Base-by-base conservation (phyloP, 2,113 vertebrate species). In the Danionella cerebrum region DNA sequence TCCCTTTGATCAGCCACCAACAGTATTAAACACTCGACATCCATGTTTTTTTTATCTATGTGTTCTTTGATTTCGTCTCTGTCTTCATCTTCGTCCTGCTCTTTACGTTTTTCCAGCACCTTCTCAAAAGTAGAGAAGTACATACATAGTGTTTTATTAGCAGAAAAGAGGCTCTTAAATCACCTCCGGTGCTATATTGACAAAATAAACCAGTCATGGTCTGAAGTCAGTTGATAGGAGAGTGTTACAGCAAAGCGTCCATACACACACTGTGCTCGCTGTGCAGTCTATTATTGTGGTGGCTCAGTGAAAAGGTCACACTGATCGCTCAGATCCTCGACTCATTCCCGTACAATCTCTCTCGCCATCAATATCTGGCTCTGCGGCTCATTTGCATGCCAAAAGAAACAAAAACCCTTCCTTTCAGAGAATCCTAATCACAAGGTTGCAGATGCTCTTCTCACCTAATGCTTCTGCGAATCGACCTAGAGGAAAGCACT, bases 261-360 rank as follows among this genome's bases (percentile, higher is more conserved):
- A 25, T 33, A 25, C 19, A 51, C 51, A 33, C 21, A 29, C 14
- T 22, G 33, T 36, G 27, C 44, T 48, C 18, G 45, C 62, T 51
- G 66, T 45, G 38, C 31, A 33, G 14, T 12, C 52, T 16, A 52
- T 69, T 69, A 69, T 25, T 21, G 45, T 14, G 38, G 52, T 35
- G 62, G 59, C 50, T 19, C 35, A 60, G 58, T 65, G 72, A 71
- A 77, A 77, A 77, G 76, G 76, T 77, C 76, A 78, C 22, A 45
- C n/a, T 71, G 55, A 77, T 74, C 58, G 39, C 54, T 71, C 55
- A 19, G 38, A 53, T 69, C 41, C 50, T 39, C 31, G 59, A 59
- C 31, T 59, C 13, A 7, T 47, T 42, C 13, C 57, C 4, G 1
- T 24, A 60, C 39, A 31, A 44, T 45, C 57, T 31, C 57, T 31